These are phyloP conservation scores for Spatulosminthurus flaviceps DNA, from an alignment of 2,888 invertebrate genomes.

Conservation along the genomic window DNA sequence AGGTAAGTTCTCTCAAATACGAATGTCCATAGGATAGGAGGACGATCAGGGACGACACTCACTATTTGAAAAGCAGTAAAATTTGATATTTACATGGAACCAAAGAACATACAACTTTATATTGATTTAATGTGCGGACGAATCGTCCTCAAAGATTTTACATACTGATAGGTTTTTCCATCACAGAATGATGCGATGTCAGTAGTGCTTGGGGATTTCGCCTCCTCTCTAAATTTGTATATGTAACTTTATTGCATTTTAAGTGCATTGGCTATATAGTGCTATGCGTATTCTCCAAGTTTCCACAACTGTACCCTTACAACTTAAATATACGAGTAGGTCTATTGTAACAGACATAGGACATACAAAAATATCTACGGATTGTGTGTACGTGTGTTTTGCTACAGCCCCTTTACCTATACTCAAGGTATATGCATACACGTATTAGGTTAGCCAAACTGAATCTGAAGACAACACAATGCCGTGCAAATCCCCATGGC, in stretches of 20 bases:
- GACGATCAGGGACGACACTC: too few species aligned
- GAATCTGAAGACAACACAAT: constrained; percentile 29
- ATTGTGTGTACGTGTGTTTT: too few species aligned
- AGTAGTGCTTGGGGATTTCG: not conserved
- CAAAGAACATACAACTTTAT: constrained; percentile 9
- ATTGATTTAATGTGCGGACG: constrained; percentile 8
- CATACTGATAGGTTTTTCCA: constrained; percentile 7
- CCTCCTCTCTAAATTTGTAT: not conserved
- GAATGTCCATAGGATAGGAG: not conserved
- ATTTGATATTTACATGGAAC: not conserved
- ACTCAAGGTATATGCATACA: not conserved
- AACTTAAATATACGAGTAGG: too few species aligned
- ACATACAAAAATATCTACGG: too few species aligned
- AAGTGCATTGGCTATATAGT: too few species aligned
- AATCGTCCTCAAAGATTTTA: constrained; percentile 9
- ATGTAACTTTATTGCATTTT: not conserved
- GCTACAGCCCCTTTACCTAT: too few species aligned
- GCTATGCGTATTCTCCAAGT: too few species aligned
- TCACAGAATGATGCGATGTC: not conserved
- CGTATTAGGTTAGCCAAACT: constrained; percentile 7
- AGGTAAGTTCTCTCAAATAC: not conserved
- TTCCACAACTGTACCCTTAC: too few species aligned
- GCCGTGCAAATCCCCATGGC: constrained; percentile 51
- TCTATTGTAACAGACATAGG: too few species aligned
- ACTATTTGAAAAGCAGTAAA: constrained; percentile 6